These are phyloP conservation scores for Coenonympha glycerion DNA, from an alignment of 2,888 invertebrate genomes.

Conservation along the genomic window DNA sequence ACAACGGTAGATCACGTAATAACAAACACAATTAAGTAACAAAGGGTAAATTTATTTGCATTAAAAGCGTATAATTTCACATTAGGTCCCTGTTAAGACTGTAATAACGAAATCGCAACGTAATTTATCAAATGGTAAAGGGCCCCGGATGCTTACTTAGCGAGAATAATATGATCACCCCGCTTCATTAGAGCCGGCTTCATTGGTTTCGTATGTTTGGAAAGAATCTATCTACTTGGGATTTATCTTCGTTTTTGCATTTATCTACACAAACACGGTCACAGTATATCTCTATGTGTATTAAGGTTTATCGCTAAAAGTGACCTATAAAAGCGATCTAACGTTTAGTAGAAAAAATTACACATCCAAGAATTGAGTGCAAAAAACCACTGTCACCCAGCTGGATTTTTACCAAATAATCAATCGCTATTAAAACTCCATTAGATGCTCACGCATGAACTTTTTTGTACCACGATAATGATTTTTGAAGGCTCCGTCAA, in stretches of 20 bases:
- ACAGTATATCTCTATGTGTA: no score
- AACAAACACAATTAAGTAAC: neutral
- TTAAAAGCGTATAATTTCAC: neutral
- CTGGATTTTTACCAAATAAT: neutral
- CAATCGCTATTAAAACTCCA: slow-evolving; percentile 5
- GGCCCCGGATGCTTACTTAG: slow-evolving; percentile 24
- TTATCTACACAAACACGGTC: neutral
- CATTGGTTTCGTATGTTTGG: no score
- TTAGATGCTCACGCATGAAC: slow-evolving; percentile 5
- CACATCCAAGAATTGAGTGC: no score
- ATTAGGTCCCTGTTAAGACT: slow-evolving; percentile 44
- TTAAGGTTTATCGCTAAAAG: no score
- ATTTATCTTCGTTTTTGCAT: neutral
- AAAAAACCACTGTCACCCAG: no score
- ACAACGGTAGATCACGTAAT: neutral
- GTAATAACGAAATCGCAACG: slow-evolving; percentile 56
- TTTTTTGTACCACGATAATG: slow-evolving; percentile 3
- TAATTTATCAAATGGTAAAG: slow-evolving; percentile 57
- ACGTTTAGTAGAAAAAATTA: no score
- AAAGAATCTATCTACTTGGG: no score
- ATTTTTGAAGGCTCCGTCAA: neutral
- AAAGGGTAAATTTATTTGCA: neutral
- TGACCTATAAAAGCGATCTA: no score
- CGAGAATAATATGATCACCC: slow-evolving; percentile 18
- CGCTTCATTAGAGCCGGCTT: slow-evolving; percentile 15